Percentiles rank a stretch among this genome's conserved stretches.
These are phyloP conservation scores for Stegodyphus mimosarum DNA, from an alignment of 1,140 invertebrate species.

Conservation along the genomic window DNA sequence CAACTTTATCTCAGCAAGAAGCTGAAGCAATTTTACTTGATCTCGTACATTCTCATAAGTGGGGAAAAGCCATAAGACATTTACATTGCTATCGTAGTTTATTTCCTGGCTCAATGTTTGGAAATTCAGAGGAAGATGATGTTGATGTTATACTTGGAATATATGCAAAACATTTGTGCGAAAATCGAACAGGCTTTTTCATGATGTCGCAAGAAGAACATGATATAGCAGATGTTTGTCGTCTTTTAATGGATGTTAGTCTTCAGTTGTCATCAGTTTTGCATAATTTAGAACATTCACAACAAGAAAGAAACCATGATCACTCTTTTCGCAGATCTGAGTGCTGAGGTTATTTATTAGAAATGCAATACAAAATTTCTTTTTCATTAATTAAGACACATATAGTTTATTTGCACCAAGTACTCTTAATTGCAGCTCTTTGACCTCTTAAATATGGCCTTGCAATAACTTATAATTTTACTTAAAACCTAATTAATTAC, in stretches of 20 bases:
- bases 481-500: too few species aligned
- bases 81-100: constrained; percentile 74
- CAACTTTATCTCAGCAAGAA: constrained; percentile 70
- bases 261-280: constrained; percentile 75
- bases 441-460: too few species aligned
- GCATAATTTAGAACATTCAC: constrained; percentile 68
- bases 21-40: constrained; percentile 73
- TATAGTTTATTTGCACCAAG: too few species aligned
- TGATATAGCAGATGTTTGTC: constrained; percentile 76
- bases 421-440: too few species aligned
- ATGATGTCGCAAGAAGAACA: constrained; percentile 74
- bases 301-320: constrained; percentile 38
- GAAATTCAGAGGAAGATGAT: constrained; percentile 71
- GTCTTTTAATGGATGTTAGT: constrained; percentile 76
- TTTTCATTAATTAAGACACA: too few species aligned
- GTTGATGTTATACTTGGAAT: constrained; percentile 78
- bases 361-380: too few species aligned
- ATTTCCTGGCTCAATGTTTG: constrained; percentile 74
- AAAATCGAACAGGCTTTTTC: constrained; percentile 76
- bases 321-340: constrained; percentile 50
- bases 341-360: constrained; percentile 9
- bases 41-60: constrained; percentile 75
- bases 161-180: constrained; percentile 77
- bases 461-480: too few species aligned
- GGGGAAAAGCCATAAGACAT: constrained; percentile 75